These are phyloP conservation scores for Drosophila lacteicornis DNA, from an alignment of 1,140 invertebrate species.

Conservation along the genomic window DNA sequence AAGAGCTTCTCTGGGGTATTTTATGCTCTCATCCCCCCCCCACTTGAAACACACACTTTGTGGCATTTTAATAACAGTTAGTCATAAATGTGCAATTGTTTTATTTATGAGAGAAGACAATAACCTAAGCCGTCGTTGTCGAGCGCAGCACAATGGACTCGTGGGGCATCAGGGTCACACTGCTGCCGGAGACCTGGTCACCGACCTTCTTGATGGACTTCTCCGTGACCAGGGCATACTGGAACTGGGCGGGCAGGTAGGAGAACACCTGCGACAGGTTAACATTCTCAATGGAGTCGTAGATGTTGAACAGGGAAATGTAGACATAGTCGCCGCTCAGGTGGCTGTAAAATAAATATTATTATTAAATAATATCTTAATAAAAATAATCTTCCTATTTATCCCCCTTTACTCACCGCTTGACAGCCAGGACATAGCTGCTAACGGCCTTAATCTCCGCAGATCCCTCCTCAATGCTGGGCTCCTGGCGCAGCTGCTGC, in stretches of 20 bases:
- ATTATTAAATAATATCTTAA: not conserved
- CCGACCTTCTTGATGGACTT: constrained; percentile 72
- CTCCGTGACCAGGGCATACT: constrained; percentile 72
- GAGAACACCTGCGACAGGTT: constrained; percentile 61
- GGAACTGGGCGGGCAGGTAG: constrained; percentile 62
- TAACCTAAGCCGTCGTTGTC: constrained; percentile 41
- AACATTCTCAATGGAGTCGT: constrained; percentile 67
- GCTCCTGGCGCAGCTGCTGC: constrained; percentile 61
- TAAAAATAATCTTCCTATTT: too few species aligned
- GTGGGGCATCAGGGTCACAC: constrained; percentile 75
- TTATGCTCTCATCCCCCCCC: not conserved
- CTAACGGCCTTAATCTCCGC: constrained; percentile 69
- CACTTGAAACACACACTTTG: not conserved
- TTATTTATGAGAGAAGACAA: constrained; percentile 1
- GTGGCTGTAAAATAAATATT: constrained; percentile 28
- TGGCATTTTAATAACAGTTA: constrained; percentile 1
- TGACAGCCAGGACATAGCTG: constrained; percentile 72
- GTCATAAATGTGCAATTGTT: constrained; percentile 21
- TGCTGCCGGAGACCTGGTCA: constrained; percentile 54
- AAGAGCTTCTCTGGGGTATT: not conserved
- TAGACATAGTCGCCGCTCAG: constrained; percentile 64
- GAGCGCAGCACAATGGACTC: constrained; percentile 74
- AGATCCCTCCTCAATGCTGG: constrained; percentile 69
- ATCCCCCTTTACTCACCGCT: too few species aligned
- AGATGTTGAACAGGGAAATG: constrained; percentile 76